Base-by-base conservation (phyloP, 2,888 invertebrate species). In the Lasioglossum vierecki region DNA sequence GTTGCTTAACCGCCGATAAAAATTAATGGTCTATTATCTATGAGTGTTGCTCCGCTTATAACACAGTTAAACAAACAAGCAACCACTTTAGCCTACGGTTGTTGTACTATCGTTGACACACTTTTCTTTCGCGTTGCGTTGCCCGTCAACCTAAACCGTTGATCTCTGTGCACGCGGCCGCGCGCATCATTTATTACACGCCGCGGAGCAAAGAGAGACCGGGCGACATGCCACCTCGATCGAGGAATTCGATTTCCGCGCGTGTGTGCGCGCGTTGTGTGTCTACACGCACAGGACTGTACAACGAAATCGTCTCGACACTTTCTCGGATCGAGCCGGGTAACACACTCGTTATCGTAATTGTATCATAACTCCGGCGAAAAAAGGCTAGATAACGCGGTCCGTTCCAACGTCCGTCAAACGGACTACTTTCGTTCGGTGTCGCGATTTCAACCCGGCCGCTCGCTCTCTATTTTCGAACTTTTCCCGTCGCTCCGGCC, bases 11-110 rank as follows among this genome's bases (percentile, higher is more conserved):
- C 66, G 83, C 63, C 82, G 90, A 89, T 90, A 90, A 88, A 89
- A 90, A 87, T 87, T 66, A 86, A 87, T 80, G 82, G 76, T 44
- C 82, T 72, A 80, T 89, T 89, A 89, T 89, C 89, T 85, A 76
- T 30, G 75, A 83, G 83, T 80, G 70, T 83, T 79, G 80, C 76
- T 86, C 86, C 53, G 78, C 66, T 88, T 86, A 70, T 82, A 83
- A 80, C 81, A 63, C 44, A 73, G 79, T 73, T 81, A 83, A 80
- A 81, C 49, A 72, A 83, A 83, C 78, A 77, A 84, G 78, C 76
- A 83, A 79, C 72, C 81, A 74, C 60, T 80, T 83, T 81, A 46
- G 86, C 75, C 75, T 73, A 75, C 71, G 63, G 75, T 74, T 83
- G 78, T 68, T 53, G 73, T 68, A 83, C 84, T 88, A 89, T 88